These are phyloP conservation scores for Notarius quadriscutis DNA, from an alignment of 2,113 vertebrate genomes.

Conservation along the genomic window DNA sequence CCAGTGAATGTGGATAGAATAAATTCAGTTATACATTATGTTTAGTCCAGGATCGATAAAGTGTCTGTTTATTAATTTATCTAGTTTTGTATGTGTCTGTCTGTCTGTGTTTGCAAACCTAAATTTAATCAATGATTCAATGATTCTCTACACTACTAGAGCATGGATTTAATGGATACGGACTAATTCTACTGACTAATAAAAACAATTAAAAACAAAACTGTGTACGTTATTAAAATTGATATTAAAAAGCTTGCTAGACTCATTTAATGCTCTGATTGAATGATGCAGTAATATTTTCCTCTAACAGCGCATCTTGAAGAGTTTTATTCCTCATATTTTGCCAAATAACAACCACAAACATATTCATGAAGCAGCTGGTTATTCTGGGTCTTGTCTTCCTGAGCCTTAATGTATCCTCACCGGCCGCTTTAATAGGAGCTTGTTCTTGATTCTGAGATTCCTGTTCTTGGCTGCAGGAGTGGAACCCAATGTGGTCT, in stretches of 20 bases:
- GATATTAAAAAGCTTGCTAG: background rate
- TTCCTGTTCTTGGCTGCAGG: too few relatives aligned
- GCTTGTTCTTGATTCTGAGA: too few relatives aligned
- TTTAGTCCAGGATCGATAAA: background rate
- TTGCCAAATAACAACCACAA: background rate
- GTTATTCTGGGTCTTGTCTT: background rate
- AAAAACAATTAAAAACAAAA: background rate
- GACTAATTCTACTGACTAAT: background rate
- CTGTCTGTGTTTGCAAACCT: background rate
- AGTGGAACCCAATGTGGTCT: too few relatives aligned
- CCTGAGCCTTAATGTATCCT: background rate
- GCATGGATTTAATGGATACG: background rate
- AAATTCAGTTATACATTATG: background rate
- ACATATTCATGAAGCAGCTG: background rate
- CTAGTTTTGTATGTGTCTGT: background rate
- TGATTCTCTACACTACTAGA: background rate
- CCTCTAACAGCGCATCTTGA: background rate
- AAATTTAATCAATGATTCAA: background rate
- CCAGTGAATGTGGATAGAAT: too few relatives aligned
- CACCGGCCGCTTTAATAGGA: too few relatives aligned
- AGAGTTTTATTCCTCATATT: background rate
- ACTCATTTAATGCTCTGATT: background rate
- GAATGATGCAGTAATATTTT: background rate
- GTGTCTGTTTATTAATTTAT: background rate
- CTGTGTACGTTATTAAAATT: background rate